Evolutionary conservation across 2,888 invertebrate genomes (phyloP).

Genomic region (Acanthosepion esculentum): DNA sequence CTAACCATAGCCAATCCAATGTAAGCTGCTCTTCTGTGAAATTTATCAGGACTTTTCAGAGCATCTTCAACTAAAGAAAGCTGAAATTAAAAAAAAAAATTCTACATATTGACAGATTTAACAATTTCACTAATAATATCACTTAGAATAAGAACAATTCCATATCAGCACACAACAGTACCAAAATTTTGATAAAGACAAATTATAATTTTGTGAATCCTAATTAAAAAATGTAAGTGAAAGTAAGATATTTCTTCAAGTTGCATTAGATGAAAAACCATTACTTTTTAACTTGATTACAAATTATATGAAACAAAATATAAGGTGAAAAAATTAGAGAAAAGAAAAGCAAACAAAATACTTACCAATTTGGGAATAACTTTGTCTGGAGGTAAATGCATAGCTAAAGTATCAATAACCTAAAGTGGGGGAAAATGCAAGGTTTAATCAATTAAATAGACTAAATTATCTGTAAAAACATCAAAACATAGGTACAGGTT

Average conservation of each 20-base stretch:
- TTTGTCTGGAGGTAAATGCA: conserved; percentile 85
- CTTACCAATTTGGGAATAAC: conserved; percentile 82
- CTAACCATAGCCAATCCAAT: conserved; percentile 84
- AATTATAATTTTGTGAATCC: too few species aligned
- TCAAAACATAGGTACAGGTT: neutral
- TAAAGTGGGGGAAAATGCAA: conserved; percentile 54
- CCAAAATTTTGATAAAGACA: too few species aligned
- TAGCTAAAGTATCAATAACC: conserved; percentile 83
- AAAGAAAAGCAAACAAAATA: conserved; percentile 37
- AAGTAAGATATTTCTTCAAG: too few species aligned
- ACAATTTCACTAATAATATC: too few species aligned
- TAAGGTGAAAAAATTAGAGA: too few species aligned
- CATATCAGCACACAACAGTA: too few species aligned
- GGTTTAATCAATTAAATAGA: neutral
- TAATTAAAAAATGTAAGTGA: too few species aligned
- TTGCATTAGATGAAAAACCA: too few species aligned
- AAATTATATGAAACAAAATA: too few species aligned
- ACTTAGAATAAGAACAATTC: too few species aligned
- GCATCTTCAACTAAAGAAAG: conserved; percentile 81
- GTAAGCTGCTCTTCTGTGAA: conserved; percentile 83
- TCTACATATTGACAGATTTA: too few species aligned
- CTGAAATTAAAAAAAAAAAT: conserved; percentile 68
- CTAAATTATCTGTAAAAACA: neutral
- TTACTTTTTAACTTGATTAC: too few species aligned
- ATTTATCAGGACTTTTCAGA: conserved; percentile 79